Evolutionary conservation across 2,888 invertebrate species (phyloP), one percentile per base, ranked within the genome.

Genomic region (Xiphydria camelus): DNA sequence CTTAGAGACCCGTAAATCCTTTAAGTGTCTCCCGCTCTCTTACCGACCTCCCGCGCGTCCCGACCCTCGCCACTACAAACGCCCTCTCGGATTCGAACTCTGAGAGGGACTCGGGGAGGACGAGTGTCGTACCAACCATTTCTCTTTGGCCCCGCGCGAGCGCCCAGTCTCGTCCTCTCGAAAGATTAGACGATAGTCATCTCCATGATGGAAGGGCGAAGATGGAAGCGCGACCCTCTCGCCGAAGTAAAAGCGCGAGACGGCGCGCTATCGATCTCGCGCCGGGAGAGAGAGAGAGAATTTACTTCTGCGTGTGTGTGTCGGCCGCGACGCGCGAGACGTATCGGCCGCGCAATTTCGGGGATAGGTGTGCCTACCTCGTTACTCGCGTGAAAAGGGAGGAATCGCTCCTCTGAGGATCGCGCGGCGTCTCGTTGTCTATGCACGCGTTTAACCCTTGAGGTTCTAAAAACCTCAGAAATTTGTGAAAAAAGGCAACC

Each of bases 1-100:
- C 38, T 44, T 31, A 39, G n/a, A 51, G 61, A 59, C 53, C 50
- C 50, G 61, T 74, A 72, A 73, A 73, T 74, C 69, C 68, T 72
- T 68, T 68, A 70, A 73, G 70, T 73, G 72, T 68, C 68, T 56
- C 48, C 52, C 48, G n/a, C 48, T 51, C 48, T 47, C 33, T 33
- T 38, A 20, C 41, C 14, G 40, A 19, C 15, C 29, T 6, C 17
- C 7, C 7, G 7, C 18, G 15, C 35, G 10, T 6, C 17, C 7
- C 35, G 7, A 15, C n/a, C n/a, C n/a, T n/a, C n/a, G n/a, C n/a
- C n/a, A n/a, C n/a, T n/a, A n/a, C n/a, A n/a, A 14, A 33, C n/a
- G 41, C 9, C 29, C 36, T 25, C 10, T 38, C 23, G 18, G n/a
- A 19, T 29, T 20, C 25, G 9, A 34, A 12, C 12, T 36, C 22